Evolutionary conservation across 2,888 invertebrate genomes (phyloP).

Genomic region (Drosophila buzzatii): DNA sequence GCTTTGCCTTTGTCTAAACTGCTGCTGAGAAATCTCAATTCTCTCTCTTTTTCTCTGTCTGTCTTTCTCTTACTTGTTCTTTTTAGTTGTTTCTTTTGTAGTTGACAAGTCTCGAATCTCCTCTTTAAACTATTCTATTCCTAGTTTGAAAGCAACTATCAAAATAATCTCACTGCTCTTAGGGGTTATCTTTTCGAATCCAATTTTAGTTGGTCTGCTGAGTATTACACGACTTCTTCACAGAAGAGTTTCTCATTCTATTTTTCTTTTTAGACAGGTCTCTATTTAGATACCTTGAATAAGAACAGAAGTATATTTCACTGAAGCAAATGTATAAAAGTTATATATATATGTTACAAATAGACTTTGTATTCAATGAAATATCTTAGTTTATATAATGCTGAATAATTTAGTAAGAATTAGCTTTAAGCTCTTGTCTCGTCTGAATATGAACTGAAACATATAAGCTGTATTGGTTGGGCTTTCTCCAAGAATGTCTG

Average conservation of each 20-base stretch:
- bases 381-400: too few relatives aligned
- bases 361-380: too few relatives aligned
- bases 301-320: not conserved
- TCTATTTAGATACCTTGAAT: too few relatives aligned
- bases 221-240: too few relatives aligned
- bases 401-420: too few relatives aligned
- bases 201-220: not conserved
- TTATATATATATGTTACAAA: too few relatives aligned
- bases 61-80: not conserved
- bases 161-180: not conserved
- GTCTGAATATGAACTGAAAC: too few relatives aligned
- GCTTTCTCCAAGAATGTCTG: too few relatives aligned
- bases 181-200: not conserved
- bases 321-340: not conserved
- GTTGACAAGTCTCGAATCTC: not conserved
- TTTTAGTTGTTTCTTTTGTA: not conserved
- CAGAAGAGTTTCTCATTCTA: too few relatives aligned
- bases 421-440: too few relatives aligned
- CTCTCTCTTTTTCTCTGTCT: not conserved
- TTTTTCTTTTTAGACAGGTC: too few relatives aligned
- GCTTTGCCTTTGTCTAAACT: conserved; percentile 6
- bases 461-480: too few relatives aligned
- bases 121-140: not conserved
- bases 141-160: not conserved
- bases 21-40: not conserved